Conservation (phyloP, 2,113 vertebrate genomes). For the Brachypodius melanocephalos region DNA sequence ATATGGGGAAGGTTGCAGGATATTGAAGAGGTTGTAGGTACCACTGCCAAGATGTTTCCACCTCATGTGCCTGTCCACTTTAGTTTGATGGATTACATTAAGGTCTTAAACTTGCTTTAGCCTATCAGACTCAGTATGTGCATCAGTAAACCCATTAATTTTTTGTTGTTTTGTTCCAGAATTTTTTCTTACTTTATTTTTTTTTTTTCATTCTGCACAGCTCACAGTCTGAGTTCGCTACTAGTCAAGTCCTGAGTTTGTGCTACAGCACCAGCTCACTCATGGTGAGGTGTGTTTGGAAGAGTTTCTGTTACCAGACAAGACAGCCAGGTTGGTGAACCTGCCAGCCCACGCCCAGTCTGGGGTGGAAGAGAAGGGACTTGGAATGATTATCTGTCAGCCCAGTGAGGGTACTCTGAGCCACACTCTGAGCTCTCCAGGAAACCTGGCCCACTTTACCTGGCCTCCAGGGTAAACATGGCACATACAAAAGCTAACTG, state of each 20-base stretch:
- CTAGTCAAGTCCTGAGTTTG: neutral
- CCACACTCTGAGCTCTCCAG: fast-evolving
- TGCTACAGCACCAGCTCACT: neutral
- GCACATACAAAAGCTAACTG: neutral
- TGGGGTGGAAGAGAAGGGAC: neutral
- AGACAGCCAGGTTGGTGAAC: neutral
- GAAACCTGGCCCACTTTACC: neutral
- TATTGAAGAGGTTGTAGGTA: neutral
- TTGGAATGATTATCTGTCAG: neutral
- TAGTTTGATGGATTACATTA: neutral
- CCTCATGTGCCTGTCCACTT: neutral
- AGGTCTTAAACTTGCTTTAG: neutral
- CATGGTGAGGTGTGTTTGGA: fast-evolving
- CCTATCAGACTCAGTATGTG: neutral
- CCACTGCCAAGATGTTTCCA: neutral
- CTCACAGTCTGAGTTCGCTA: neutral
- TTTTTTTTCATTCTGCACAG: neutral
- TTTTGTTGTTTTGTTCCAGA: neutral
- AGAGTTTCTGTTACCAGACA: neutral
- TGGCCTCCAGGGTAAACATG: neutral
- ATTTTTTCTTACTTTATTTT: neutral
- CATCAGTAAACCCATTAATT: neutral
- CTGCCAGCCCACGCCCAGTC: neutral
- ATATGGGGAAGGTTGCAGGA: neutral
- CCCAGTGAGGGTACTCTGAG: neutral